Evolutionary conservation across 2,888 invertebrate genomes (phyloP).

Genomic region (Hanleya hanleyi): DNA sequence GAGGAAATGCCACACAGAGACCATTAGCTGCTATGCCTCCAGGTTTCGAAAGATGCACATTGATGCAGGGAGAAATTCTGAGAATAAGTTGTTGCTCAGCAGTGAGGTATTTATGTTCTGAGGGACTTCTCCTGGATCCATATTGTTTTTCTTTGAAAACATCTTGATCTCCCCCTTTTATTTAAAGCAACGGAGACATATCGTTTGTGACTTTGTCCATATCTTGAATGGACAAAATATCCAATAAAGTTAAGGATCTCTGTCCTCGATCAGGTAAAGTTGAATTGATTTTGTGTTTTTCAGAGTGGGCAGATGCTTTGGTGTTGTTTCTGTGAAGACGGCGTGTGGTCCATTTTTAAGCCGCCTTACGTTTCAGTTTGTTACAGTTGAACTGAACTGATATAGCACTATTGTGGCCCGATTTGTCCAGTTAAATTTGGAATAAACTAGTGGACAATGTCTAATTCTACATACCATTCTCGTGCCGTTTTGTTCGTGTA

Average conservation of each 20-base stretch:
- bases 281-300: background rate
- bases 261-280: slow-evolving; percentile 15
- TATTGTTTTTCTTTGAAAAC: slow-evolving; percentile 37
- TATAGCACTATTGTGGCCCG: too few relatives aligned
- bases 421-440: too few relatives aligned
- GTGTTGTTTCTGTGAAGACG: too few relatives aligned
- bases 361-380: background rate
- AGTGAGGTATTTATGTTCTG: slow-evolving; percentile 1
- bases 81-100: slow-evolving; percentile 17
- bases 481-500: too few relatives aligned
- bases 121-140: slow-evolving; percentile 20
- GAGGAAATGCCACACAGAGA: too few relatives aligned
- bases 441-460: too few relatives aligned
- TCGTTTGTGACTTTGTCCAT: background rate
- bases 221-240: slow-evolving; percentile 29
- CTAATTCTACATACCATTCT: too few relatives aligned
- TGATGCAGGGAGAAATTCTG: slow-evolving; percentile 14
- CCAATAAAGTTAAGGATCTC: slow-evolving; percentile 22
- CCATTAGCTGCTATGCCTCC: too few relatives aligned
- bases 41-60: slow-evolving; percentile 18
- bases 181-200: slow-evolving; percentile 15
- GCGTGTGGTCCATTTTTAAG: too few relatives aligned
- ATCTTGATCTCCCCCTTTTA: slow-evolving; percentile 29
- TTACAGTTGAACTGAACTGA: background rate
- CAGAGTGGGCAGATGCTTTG: background rate